phyloP scores from a whole-genome alignment of 2,797 vertebrate genomes.

The Protosalanx chinensis region DNA sequence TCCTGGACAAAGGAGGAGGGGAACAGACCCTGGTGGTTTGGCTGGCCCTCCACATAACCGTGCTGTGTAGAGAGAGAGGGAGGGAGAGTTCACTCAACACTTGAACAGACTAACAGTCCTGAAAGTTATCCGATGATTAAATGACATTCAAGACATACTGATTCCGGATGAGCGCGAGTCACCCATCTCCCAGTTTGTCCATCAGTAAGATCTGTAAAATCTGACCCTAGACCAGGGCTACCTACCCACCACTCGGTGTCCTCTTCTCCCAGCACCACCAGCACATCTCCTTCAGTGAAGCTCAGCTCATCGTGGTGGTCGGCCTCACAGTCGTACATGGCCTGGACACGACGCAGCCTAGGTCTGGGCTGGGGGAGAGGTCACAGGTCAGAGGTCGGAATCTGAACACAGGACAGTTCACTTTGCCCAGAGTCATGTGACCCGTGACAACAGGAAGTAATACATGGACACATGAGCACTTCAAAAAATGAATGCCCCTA shows the following conservation, averaged over 20 bases:
- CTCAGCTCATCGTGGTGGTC: slow-evolving; percentile 83
- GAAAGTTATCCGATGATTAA: not conserved
- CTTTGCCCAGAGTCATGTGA: too few relatives aligned
- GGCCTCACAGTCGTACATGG: slow-evolving; percentile 79
- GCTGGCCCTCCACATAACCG: slow-evolving; percentile 79
- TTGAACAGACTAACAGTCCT: not conserved
- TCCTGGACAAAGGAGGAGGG: slow-evolving; percentile 78
- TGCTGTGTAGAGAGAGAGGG: slow-evolving; percentile 57
- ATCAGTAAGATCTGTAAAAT: not conserved
- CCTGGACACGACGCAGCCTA: slow-evolving; percentile 64
- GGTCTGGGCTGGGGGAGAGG: slow-evolving; percentile 48
- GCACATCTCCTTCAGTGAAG: slow-evolving; percentile 77
- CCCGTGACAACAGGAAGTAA: too few relatives aligned
- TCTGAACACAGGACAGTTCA: not conserved
- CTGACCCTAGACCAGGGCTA: slow-evolving; percentile 34
- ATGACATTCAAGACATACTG: not conserved
- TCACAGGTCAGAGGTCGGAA: not conserved
- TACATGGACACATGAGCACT: too few relatives aligned
- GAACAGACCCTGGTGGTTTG: slow-evolving; percentile 79
- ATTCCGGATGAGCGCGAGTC: not conserved
- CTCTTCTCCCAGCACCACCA: slow-evolving; percentile 77
- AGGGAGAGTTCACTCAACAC: not conserved
- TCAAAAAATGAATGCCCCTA: too few relatives aligned
- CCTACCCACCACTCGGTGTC: slow-evolving; percentile 85
- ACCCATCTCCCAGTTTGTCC: too few relatives aligned